Percentiles rank a stretch among this genome's conserved stretches.
Conservation (phyloP, 2,113 vertebrate species). For the Galbula dea region DNA sequence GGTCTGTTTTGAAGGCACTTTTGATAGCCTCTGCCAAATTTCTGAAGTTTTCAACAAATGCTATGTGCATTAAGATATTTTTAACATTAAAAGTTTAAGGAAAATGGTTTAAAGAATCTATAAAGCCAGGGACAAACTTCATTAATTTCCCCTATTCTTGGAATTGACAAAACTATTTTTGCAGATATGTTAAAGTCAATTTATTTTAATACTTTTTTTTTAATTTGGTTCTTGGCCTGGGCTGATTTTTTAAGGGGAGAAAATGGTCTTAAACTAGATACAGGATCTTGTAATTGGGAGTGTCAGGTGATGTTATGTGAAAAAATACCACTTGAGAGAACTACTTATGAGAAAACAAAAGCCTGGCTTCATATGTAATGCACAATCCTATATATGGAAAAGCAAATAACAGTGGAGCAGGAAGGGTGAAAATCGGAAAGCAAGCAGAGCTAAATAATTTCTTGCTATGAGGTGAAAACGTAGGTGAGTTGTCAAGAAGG, state of each 20-base stretch:
- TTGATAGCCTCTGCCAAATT: not conserved
- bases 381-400: not conserved
- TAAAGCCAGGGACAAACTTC: not conserved
- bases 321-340: not conserved
- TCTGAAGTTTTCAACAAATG: not conserved
- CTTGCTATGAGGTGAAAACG: not conserved
- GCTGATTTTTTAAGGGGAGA: not conserved
- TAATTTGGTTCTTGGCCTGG: not conserved
- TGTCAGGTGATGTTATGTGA: not conserved
- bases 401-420: not conserved
- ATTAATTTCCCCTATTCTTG: not conserved
- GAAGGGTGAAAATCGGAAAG: not conserved
- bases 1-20: not conserved
- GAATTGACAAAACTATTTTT: not conserved
- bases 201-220: not conserved
- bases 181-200: not conserved
- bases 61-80: not conserved
- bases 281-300: not conserved
- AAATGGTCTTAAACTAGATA: not conserved
- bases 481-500: not conserved
- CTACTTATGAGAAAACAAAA: not conserved
- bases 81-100: not conserved
- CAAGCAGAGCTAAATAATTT: not conserved
- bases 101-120: not conserved
- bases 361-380: not conserved